Evolutionary conservation across 2,888 invertebrate species (phyloP).

Genomic region (Cerastoderma edule): DNA sequence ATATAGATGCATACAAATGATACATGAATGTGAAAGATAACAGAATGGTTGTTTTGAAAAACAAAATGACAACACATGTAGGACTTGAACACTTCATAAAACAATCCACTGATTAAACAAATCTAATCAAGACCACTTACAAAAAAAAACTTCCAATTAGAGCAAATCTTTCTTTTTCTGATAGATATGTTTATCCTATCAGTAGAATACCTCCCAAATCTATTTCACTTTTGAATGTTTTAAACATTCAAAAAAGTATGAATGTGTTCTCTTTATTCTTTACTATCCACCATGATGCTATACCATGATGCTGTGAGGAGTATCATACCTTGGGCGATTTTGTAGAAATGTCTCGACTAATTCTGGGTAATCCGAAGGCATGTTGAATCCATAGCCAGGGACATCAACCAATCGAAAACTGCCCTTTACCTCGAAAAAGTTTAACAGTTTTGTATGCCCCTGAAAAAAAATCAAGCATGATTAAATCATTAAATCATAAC

Average conservation of each 20-base stretch:
- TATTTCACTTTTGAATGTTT: not conserved
- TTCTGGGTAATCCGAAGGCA: constrained; percentile 79
- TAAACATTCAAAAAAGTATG: not conserved
- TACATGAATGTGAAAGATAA: too few relatives aligned
- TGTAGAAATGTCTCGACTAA: constrained; percentile 79
- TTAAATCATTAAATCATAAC: not conserved
- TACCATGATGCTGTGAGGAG: not conserved
- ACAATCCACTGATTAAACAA: too few relatives aligned
- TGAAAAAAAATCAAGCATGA: constrained; percentile 41
- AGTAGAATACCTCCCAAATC: not conserved
- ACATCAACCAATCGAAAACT: constrained; percentile 80
- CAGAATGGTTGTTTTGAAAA: too few relatives aligned
- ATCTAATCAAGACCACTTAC: too few relatives aligned
- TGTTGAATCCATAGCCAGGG: constrained; percentile 82
- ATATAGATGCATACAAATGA: too few relatives aligned
- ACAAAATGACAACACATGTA: too few relatives aligned
- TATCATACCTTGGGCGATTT: constrained; percentile 75
- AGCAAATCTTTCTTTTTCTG: not conserved
- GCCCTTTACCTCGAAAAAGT: constrained; percentile 78
- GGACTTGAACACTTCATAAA: too few relatives aligned
- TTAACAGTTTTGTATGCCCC: constrained; percentile 81
- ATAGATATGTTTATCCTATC: not conserved
- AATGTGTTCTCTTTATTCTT: not conserved
- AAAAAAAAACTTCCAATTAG: not conserved
- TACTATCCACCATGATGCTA: not conserved